These are phyloP conservation scores for Aplochiton taeniatus DNA, from an alignment of 2,797 vertebrate species.

Conservation along the genomic window DNA sequence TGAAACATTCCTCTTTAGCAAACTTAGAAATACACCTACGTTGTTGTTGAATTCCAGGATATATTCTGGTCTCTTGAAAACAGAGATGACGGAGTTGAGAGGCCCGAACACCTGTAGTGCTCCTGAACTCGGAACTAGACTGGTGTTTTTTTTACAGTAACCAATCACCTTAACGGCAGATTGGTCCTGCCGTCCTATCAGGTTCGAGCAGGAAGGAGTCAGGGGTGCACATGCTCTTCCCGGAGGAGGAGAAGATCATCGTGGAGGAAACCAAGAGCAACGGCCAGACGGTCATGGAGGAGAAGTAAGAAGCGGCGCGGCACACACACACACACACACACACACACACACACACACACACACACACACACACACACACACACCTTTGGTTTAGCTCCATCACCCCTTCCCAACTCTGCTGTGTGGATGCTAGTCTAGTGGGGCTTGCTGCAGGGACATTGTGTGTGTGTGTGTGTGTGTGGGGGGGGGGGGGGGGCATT, in stretches of 20 bases:
- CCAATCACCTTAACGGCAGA: too few relatives aligned
- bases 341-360: too few relatives aligned
- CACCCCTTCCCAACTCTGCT: too few relatives aligned
- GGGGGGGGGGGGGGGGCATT: neutral
- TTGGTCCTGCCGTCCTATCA: slow-evolving; percentile 51
- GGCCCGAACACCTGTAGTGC: too few relatives aligned
- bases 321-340: too few relatives aligned
- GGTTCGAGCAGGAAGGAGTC: slow-evolving; percentile 88
- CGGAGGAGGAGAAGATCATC: slow-evolving; percentile 95
- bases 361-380: neutral
- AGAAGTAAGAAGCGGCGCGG: slow-evolving; percentile 85
- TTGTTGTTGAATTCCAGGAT: neutral
- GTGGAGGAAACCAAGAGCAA: slow-evolving; percentile 94
- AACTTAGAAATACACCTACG: neutral
- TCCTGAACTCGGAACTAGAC: too few relatives aligned
- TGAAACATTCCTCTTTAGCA: neutral
- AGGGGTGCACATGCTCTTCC: slow-evolving; percentile 87
- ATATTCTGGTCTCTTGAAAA: too few relatives aligned
- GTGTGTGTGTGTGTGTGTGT: too few relatives aligned
- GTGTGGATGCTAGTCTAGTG: too few relatives aligned
- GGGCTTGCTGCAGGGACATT: too few relatives aligned
- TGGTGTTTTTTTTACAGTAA: too few relatives aligned
- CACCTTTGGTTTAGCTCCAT: neutral
- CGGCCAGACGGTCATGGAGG: slow-evolving; percentile 92
- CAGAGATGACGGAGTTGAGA: too few relatives aligned